Evolutionary conservation across 1,140 invertebrate species (phyloP), one percentile per base, ranked within the genome.

Genomic region (Lineus longissimus): DNA sequence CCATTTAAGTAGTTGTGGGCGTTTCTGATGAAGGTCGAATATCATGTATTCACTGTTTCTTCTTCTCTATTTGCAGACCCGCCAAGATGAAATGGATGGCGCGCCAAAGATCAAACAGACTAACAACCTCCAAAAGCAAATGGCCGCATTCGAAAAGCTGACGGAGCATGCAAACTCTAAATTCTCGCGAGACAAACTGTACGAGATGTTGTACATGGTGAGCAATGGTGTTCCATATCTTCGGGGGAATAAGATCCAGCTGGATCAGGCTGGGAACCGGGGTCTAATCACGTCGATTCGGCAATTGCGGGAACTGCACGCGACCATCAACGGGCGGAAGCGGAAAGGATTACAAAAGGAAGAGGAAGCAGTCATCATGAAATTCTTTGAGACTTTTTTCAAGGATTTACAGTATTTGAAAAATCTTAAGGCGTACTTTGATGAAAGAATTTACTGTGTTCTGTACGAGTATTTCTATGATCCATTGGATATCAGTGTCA

Each of bases 381-480:
- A 63, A 36, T 63, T 64, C 41, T 70, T 60, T 47, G 62, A 70
- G 31, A 45, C 55, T 0, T 70, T 70, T 40, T 45, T 68, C 13
- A 67, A 68, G 40, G 70, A 72, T 59, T 30, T 72, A 2, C 45
- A 68, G 0, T 70, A 70, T 47, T 36, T 72, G 31, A 62, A 65
- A 33, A 61, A 62, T n/a, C 45, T 72, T 27, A 72, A 72, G 36
- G 57, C 57, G 36, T 61, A 68, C 29, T 72, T 72, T 51, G 70
- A 72, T 33, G 60, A 63, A 19, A 70, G 65, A 33, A 68, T 72
- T 25, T 65, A 63, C 55, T 22, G 33, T n/a, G 40, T 43, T 29
- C 41, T 72, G 23, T 60, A 70, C 55, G 59, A 64, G 36, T 70
- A 68, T 59, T 70, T 64, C 36, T 70, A 65, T 47, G 65, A 70